Evolutionary conservation across 1,140 invertebrate species (phyloP).

Genomic region (Melipona quadrifasciata): DNA sequence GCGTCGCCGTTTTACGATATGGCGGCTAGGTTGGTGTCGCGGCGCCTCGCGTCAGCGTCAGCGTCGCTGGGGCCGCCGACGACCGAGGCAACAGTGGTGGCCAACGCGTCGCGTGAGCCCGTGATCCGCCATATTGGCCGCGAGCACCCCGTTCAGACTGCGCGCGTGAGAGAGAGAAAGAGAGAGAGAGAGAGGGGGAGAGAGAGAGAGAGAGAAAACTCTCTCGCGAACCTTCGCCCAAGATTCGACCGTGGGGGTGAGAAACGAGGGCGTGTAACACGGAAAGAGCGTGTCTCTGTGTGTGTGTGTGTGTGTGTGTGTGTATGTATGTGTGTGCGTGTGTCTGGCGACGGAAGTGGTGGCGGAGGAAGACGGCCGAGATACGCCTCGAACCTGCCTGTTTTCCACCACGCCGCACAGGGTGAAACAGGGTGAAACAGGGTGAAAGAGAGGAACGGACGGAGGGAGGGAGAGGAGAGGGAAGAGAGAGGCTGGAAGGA

Average conservation of each 20-base stretch:
- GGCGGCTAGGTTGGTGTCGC: constrained; percentile 66
- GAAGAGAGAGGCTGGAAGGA: constrained; percentile 35
- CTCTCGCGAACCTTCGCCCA: neutral
- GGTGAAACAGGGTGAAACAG: neutral
- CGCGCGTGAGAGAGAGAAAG: neutral
- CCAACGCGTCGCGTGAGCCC: constrained; percentile 59
- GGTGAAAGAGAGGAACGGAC: neutral
- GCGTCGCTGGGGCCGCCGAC: constrained; percentile 59
- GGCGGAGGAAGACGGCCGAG: constrained; percentile 33
- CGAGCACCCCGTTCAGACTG: neutral
- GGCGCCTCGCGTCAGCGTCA: constrained; percentile 69
- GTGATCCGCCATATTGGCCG: constrained; percentile 64
- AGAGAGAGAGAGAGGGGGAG: neutral
- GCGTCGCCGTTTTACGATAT: constrained; percentile 47
- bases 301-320: too few species aligned
- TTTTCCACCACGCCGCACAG: constrained; percentile 28
- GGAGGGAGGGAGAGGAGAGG: neutral
- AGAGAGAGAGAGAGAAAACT: neutral
- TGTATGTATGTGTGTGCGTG: neutral
- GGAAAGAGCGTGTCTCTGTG: neutral
- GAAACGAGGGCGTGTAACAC: constrained; percentile 25
- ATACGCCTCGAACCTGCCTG: constrained; percentile 39
- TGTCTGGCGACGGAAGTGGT: constrained; percentile 9
- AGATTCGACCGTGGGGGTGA: constrained; percentile 1
- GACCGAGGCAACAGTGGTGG: constrained; percentile 55